Conservation (phyloP, 2,888 invertebrate genomes). For the Pachymerium ferrugineum region DNA sequence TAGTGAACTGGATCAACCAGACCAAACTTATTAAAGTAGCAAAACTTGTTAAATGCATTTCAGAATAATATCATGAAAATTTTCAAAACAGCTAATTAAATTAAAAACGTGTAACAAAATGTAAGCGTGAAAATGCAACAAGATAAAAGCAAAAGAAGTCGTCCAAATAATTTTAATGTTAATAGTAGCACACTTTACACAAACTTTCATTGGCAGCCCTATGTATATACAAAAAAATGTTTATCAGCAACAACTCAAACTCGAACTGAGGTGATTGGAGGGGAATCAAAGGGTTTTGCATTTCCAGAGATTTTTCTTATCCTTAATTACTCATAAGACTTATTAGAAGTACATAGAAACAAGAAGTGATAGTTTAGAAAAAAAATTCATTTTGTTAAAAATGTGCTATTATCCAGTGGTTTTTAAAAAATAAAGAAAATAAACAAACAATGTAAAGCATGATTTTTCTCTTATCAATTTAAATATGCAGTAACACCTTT, state of each 20-base stretch:
- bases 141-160: neutral
- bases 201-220: neutral
- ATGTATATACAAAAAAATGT: neutral
- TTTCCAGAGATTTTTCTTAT: neutral
- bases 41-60: too few relatives aligned
- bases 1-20: too few relatives aligned
- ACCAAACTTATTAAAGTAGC: too few relatives aligned
- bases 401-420: constrained; percentile 31
- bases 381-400: constrained; percentile 8
- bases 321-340: too few relatives aligned
- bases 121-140: neutral
- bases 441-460: constrained; percentile 8
- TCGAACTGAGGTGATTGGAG: too few relatives aligned
- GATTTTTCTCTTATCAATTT: neutral
- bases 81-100: neutral
- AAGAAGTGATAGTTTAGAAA: neutral
- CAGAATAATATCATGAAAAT: too few relatives aligned
- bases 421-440: constrained; percentile 6
- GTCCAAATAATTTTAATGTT: constrained; percentile 3
- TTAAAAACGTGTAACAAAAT: neutral
- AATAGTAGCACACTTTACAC: constrained; percentile 13
- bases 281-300: neutral
- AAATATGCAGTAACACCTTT: neutral
- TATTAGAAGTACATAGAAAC: too few relatives aligned
- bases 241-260: too few relatives aligned